Evolutionary conservation across 2,113 vertebrate species (phyloP).

Genomic region (Corapipo altera): DNA sequence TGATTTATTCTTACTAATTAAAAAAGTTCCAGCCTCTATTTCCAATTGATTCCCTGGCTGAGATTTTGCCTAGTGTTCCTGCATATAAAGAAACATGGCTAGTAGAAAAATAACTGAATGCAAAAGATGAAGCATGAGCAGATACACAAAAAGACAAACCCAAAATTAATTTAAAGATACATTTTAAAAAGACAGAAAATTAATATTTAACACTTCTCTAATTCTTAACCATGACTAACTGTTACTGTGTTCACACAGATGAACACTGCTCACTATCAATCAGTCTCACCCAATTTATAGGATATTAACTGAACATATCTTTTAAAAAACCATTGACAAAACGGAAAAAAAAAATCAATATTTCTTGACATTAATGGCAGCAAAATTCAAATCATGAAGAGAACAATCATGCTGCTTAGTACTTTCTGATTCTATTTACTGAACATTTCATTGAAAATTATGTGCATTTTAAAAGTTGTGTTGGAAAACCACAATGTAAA

Average conservation of each 20-base stretch:
- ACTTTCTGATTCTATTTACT: neutral
- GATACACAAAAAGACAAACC: neutral
- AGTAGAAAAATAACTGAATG: neutral
- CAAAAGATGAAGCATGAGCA: accelerated
- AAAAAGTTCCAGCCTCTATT: neutral
- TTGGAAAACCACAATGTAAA: neutral
- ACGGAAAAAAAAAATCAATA: neutral
- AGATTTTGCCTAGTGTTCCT: neutral
- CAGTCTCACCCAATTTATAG: neutral
- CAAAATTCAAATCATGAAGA: neutral
- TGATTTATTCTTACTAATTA: slow-evolving; percentile 41
- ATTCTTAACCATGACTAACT: neutral
- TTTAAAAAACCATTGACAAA: neutral
- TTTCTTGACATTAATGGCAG: neutral
- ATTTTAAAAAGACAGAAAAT: neutral
- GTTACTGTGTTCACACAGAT: neutral
- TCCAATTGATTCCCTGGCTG: neutral
- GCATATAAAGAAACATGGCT: neutral
- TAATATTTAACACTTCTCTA: neutral
- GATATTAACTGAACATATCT: neutral
- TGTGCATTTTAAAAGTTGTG: neutral
- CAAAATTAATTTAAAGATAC: neutral
- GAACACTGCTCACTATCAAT: neutral
- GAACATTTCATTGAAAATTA: neutral
- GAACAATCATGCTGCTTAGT: neutral